Evolutionary conservation across 2,888 invertebrate species (phyloP).

Genomic region (Calliphora vomitoria): DNA sequence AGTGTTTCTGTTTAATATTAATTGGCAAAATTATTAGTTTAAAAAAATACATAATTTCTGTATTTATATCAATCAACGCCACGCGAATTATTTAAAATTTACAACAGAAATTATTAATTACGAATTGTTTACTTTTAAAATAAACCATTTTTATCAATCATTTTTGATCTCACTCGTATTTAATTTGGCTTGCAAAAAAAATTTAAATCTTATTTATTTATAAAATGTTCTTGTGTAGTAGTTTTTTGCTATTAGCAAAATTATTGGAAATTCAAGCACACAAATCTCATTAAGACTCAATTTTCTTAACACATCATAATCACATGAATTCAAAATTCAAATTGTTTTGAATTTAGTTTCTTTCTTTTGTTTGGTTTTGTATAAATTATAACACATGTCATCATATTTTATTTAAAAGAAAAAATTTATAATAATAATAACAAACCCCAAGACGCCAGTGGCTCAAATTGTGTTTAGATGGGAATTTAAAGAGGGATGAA

Average conservation of each 20-base stretch:
- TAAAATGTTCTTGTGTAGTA: background rate
- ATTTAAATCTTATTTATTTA: background rate
- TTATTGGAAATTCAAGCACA: background rate
- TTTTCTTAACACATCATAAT: slow-evolving; percentile 51
- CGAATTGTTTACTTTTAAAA: slow-evolving; percentile 2
- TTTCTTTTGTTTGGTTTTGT: background rate
- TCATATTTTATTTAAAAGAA: slow-evolving; percentile 20
- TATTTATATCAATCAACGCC: slow-evolving; percentile 42
- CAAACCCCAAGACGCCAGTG: slow-evolving; percentile 17
- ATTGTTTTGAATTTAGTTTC: slow-evolving; percentile 17
- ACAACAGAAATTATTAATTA: slow-evolving; percentile 17
- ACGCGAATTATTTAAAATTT: slow-evolving; percentile 27
- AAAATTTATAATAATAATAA: background rate
- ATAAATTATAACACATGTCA: slow-evolving; percentile 53
- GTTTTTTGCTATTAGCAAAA: background rate
- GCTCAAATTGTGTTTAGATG: background rate
- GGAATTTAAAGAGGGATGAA: background rate
- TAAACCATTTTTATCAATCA: background rate
- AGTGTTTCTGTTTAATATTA: slow-evolving; percentile 19
- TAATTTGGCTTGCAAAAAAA: background rate
- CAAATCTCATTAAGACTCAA: slow-evolving; percentile 9
- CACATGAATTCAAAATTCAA: background rate
- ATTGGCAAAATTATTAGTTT: slow-evolving; percentile 27
- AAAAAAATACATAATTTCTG: slow-evolving; percentile 16
- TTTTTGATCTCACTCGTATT: background rate